A percentile compares a stretch with the other conserved stretches of the same genome.
Conservation (phyloP, 2,888 invertebrate species). For the Galerucella nymphaeae region DNA sequence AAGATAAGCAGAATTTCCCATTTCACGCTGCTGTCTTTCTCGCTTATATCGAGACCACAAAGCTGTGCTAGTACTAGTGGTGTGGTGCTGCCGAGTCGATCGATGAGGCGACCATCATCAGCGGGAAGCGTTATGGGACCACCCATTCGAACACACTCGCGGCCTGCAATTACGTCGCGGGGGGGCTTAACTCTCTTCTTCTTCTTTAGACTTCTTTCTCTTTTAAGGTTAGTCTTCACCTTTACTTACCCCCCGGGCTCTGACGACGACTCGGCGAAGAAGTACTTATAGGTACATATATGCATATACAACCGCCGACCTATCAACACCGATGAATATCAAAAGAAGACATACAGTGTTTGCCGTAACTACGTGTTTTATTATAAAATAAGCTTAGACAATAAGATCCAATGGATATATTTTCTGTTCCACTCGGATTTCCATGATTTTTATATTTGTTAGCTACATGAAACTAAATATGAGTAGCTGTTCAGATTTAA, state of each 20-base stretch:
- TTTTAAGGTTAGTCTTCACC: constrained; percentile 27
- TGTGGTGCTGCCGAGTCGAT: constrained; percentile 26
- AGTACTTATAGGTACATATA: constrained; percentile 14
- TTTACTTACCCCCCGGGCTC: constrained; percentile 24
- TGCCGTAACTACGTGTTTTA: neutral
- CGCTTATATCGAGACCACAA: constrained; percentile 8
- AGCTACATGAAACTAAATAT: too few species aligned
- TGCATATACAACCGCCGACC: constrained; percentile 14
- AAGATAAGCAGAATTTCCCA: neutral
- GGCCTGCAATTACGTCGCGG: constrained; percentile 55
- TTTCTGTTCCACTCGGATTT: too few species aligned
- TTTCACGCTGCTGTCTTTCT: constrained; percentile 6
- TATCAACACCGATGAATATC: constrained; percentile 22
- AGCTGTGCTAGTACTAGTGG: constrained; percentile 10
- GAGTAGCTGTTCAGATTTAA: too few species aligned
- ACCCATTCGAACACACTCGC: constrained; percentile 58
- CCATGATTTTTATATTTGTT: too few species aligned
- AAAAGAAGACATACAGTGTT: constrained; percentile 7
- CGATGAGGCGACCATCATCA: constrained; percentile 41
- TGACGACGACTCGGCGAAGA: constrained; percentile 21
- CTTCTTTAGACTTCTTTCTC: constrained; percentile 15
- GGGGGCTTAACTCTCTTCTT: constrained; percentile 44
- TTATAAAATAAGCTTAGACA: neutral
- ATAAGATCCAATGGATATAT: too few species aligned
- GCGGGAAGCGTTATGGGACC: constrained; percentile 51